phyloP scores from a whole-genome alignment of 2,113 vertebrate species.

The Chaetodon trifascialis region DNA sequence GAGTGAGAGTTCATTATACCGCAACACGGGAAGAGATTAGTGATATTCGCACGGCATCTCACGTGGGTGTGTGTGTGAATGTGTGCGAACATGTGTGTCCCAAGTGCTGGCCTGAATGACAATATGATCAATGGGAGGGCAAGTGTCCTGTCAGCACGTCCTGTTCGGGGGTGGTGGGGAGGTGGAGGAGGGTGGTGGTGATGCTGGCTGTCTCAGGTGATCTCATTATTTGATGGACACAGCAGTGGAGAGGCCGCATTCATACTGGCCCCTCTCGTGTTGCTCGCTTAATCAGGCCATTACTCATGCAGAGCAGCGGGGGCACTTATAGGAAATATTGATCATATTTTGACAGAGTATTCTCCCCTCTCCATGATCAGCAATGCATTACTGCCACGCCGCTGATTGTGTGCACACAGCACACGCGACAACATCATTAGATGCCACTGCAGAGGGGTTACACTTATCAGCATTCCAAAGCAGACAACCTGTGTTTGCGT shows the following conservation, averaged over 20 bases:
- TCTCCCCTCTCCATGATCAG: constrained; percentile 76
- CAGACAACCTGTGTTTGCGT: constrained; percentile 66
- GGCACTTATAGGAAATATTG: constrained; percentile 80
- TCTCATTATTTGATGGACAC: constrained; percentile 83
- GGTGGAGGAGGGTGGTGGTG: constrained; percentile 5
- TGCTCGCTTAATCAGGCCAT: constrained; percentile 71
- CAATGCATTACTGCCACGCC: constrained; percentile 43
- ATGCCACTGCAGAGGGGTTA: constrained; percentile 44
- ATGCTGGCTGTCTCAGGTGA: constrained; percentile 75
- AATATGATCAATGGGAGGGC: constrained; percentile 77
- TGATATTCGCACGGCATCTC: constrained; percentile 18
- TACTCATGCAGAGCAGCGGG: constrained; percentile 72
- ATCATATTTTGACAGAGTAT: constrained; percentile 80
- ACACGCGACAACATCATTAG: constrained; percentile 51
- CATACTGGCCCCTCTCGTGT: constrained; percentile 55
- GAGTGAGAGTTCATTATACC: constrained; percentile 24
- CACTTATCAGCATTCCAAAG: constrained; percentile 77
- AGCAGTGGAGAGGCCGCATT: constrained; percentile 62
- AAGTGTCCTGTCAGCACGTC: constrained; percentile 80
- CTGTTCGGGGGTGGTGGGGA: constrained; percentile 35
- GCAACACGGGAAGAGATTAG: constrained; percentile 16
- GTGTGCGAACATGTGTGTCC: constrained; percentile 20
- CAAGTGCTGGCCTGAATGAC: constrained; percentile 69
- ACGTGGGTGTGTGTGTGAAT: background rate
- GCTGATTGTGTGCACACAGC: constrained; percentile 37